These are phyloP conservation scores for Glomeris marginata DNA, from an alignment of 2,888 invertebrate species.

Conservation along the genomic window DNA sequence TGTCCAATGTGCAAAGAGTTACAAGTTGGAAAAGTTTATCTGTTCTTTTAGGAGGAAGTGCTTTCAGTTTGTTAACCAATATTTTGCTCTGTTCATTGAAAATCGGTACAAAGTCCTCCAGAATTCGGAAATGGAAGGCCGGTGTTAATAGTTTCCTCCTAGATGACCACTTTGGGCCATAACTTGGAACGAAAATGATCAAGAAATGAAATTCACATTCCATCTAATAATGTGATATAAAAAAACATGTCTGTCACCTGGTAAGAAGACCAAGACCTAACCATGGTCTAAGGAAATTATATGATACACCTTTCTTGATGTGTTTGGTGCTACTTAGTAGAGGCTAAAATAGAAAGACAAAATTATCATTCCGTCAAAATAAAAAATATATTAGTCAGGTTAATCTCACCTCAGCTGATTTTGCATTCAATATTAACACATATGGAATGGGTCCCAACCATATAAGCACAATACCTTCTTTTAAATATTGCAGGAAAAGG, in stretches of 20 bases:
- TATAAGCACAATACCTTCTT: no score
- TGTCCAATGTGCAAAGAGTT: conserved; percentile 38
- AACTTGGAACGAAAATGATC: conserved; percentile 19
- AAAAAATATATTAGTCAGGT: not conserved
- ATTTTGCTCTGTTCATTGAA: conserved; percentile 34
- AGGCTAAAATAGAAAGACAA: not conserved
- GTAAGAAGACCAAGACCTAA: conserved; percentile 12
- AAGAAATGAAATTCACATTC: no score
- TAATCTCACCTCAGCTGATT: not conserved
- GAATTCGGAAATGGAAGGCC: conserved; percentile 37
- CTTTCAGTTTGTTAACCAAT: conserved; percentile 25
- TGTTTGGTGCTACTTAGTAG: not conserved
- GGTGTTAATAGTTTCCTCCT: conserved; percentile 35
- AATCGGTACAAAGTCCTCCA: conserved; percentile 34
- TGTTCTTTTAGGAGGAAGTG: conserved; percentile 17
- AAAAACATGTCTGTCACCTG: no score
- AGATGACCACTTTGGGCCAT: conserved; percentile 33
- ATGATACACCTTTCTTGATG: conserved; percentile 7
- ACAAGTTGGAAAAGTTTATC: conserved; percentile 34
- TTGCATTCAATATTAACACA: not conserved
- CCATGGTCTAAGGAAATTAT: conserved; percentile 10
- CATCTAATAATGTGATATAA: no score
- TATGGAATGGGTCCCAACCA: not conserved
- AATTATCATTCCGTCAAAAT: no score
- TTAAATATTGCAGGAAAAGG: no score